A percentile compares a stretch with the other conserved stretches of the same genome.
Evolutionary conservation across 2,888 invertebrate genomes (phyloP).

Genomic region (Ectemnius lituratus): DNA sequence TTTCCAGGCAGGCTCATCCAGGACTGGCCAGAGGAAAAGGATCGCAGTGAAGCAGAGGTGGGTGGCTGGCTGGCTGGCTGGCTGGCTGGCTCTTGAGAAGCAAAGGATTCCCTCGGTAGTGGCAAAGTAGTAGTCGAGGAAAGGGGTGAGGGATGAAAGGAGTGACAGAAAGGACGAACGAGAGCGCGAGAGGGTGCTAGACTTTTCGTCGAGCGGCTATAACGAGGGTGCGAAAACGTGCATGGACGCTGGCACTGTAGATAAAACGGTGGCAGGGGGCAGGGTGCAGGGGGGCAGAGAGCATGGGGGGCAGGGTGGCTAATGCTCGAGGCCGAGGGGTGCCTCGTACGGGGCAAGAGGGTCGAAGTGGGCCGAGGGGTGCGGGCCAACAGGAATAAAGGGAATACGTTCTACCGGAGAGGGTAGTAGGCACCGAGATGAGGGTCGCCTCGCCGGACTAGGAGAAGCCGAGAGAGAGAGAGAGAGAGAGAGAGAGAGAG

Average conservation of each 20-base stretch:
- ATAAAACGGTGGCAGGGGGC: neutral
- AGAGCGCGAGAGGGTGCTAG: conserved; percentile 23
- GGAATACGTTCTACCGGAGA: conserved; percentile 3
- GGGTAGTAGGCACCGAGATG: conserved; percentile 1
- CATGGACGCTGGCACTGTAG: conserved; percentile 23
- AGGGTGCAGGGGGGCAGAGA: too few relatives aligned
- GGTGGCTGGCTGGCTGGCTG: too few relatives aligned
- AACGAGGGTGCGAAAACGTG: conserved; percentile 37
- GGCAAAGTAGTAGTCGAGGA: neutral
- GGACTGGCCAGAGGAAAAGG: neutral
- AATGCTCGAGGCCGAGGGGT: neutral
- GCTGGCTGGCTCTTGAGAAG: too few relatives aligned
- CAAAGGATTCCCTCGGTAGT: neutral
- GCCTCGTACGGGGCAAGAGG: neutral
- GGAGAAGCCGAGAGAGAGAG: conserved; percentile 3
- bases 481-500: too few relatives aligned
- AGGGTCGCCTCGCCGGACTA: neutral
- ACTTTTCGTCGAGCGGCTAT: conserved; percentile 38
- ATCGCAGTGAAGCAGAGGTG: neutral
- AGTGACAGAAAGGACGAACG: conserved; percentile 23
- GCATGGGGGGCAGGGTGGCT: neutral
- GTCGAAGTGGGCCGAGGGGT: neutral
- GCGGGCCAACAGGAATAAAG: neutral
- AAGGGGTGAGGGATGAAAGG: conserved; percentile 4
- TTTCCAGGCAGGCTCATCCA: neutral